Percentiles rank a stretch among this genome's conserved stretches.
phyloP scores from a whole-genome alignment of 2,888 invertebrate species.

The Oscheius onirici region DNA sequence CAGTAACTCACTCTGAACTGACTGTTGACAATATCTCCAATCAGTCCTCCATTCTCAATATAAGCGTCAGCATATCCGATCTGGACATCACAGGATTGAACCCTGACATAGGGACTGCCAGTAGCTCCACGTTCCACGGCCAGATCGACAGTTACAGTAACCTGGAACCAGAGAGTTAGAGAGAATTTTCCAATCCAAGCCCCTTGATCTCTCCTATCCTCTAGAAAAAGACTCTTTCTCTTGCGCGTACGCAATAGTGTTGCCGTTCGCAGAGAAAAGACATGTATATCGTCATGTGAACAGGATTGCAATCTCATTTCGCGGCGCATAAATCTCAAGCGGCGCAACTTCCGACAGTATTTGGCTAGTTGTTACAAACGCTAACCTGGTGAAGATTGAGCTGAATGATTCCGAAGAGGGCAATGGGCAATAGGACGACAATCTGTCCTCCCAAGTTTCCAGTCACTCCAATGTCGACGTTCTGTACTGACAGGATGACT shows the following conservation, averaged over 20 bases:
- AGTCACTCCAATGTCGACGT: slow-evolving; percentile 68
- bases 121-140: slow-evolving; percentile 54
- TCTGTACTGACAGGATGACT: slow-evolving; percentile 64
- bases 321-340: neutral
- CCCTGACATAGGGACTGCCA: slow-evolving; percentile 49
- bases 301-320: slow-evolving; percentile 18
- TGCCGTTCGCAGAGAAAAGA: neutral
- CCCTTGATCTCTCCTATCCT: too few species aligned
- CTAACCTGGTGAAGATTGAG: slow-evolving; percentile 63
- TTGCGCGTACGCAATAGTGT: neutral
- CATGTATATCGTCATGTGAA: neutral
- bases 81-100: slow-evolving; percentile 56
- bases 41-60: slow-evolving; percentile 68
- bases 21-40: slow-evolving; percentile 67
- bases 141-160: slow-evolving; percentile 52
- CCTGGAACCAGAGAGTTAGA: slow-evolving; percentile 24
- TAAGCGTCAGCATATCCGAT: slow-evolving; percentile 67
- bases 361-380: neutral
- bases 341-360: neutral
- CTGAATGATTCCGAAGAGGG: slow-evolving; percentile 66
- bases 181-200: neutral
- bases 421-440: slow-evolving; percentile 64
- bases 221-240: neutral
- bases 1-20: slow-evolving; percentile 60
- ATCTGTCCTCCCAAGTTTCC: slow-evolving; percentile 69